Percentiles rank a stretch among this genome's conserved stretches.
Evolutionary conservation across 2,797 vertebrate genomes (phyloP).

Genomic region (Arnoldichthys spilopterus): DNA sequence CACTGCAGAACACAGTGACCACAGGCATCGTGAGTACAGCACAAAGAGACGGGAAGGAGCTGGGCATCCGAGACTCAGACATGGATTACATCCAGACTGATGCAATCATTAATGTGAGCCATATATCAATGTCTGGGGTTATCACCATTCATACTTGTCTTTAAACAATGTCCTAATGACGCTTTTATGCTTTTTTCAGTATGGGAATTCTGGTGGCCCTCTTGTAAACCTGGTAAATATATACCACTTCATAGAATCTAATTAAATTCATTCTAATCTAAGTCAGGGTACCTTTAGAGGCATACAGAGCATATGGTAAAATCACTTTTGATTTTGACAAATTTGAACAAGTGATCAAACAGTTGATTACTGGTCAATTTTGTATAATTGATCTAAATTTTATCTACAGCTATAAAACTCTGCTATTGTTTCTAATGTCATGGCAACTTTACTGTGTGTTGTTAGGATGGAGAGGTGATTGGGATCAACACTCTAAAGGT

Average conservation of each 20-base stretch:
- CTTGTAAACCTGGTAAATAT: slow-evolving; percentile 91
- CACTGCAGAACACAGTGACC: slow-evolving; percentile 94
- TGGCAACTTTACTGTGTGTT: slow-evolving; percentile 9
- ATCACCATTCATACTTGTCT: neutral
- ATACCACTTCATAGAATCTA: neutral
- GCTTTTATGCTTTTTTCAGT: slow-evolving; percentile 76
- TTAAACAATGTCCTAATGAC: neutral
- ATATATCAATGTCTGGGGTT: neutral
- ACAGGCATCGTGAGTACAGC: slow-evolving; percentile 94
- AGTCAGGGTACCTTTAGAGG: neutral
- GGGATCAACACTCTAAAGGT: slow-evolving; percentile 97
- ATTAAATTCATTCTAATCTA: neutral
- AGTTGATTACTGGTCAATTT: neutral
- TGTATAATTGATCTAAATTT: neutral
- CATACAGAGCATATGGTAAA: neutral
- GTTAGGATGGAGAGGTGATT: slow-evolving; percentile 93
- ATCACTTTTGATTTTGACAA: too few relatives aligned
- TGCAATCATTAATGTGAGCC: slow-evolving; percentile 93
- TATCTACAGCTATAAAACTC: neutral
- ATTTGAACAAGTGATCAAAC: neutral
- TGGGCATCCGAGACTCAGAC: slow-evolving; percentile 90
- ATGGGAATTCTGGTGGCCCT: slow-evolving; percentile 94
- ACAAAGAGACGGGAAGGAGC: slow-evolving; percentile 90
- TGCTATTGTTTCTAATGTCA: neutral
- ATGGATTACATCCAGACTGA: slow-evolving; percentile 97